Evolutionary conservation across 2,113 vertebrate species (phyloP).

Genomic region (Gopherus flavomarginatus): DNA sequence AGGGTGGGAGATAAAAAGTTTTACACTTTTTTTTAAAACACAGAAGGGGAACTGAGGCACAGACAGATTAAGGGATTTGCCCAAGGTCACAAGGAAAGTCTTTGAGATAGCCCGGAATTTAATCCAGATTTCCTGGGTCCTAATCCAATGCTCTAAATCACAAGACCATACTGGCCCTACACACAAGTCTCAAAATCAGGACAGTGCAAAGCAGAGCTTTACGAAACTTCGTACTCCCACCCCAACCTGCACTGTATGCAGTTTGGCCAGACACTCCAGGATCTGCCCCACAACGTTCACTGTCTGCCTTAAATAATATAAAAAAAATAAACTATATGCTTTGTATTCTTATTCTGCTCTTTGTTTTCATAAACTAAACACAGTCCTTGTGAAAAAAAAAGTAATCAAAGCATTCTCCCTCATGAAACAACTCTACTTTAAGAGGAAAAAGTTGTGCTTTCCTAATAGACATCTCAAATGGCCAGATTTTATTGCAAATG

Average conservation of each 20-base stretch:
- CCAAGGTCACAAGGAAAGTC: conserved; percentile 6
- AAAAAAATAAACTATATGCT: conserved; percentile 26
- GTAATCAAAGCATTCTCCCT: background rate
- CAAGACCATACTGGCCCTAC: conserved; percentile 2
- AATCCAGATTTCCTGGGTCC: background rate
- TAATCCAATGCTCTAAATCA: background rate
- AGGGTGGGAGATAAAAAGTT: background rate
- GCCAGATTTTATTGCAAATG: background rate
- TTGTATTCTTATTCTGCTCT: background rate
- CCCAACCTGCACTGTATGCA: background rate
- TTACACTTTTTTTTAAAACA: conserved; percentile 11
- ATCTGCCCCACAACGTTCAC: background rate
- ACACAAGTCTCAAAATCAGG: background rate
- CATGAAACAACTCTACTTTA: background rate
- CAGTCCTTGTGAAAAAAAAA: background rate
- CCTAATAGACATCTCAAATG: background rate
- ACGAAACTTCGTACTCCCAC: background rate
- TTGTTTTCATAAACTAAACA: background rate
- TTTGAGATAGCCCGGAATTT: background rate
- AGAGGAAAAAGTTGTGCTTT: background rate
- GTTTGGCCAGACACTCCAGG: background rate
- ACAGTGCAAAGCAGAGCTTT: background rate
- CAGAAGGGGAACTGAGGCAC: conserved; percentile 33
- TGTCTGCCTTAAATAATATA: background rate
- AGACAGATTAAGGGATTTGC: conserved; percentile 16